Base-by-base conservation (phyloP, 2,797 vertebrate genomes). In the Ptychobarbus kaznakovi region DNA sequence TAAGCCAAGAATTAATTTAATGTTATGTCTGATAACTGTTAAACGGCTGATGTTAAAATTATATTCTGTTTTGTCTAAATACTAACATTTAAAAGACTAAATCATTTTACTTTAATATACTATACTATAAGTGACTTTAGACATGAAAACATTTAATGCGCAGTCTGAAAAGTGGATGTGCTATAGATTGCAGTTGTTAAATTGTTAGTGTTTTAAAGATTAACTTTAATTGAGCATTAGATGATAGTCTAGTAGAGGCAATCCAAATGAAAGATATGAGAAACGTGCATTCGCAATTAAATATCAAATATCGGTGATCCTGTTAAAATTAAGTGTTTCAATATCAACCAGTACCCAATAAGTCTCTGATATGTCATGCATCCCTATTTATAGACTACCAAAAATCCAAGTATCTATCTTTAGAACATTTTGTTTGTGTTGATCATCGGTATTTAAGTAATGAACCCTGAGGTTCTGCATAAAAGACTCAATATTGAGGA, bases 361-460 rank as follows among this genome's bases (percentile, higher is more conserved):
- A 25, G 53, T 3, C 16, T 18, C 25, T 61, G 6, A 49, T 72
- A 3, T 8, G n/a, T 18, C n/a, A 10, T 44, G 35, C 53, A 42
- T 25, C 22, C 2, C 53, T 16, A 25, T 35, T 61, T 58, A 38
- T 38, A 42, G 7, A 28, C 75, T 61, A 16, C 35, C 51, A 77
- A 4, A 58, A 58, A 58, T 40, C 51, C 12, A 18, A 13, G 11
- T 80, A 28, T 66, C 42, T 15, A 13, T 80, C 10, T 49, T 35
- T 3, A 66, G 35, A 3, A 42, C 35, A 11, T 61, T 61, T 56
- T 53, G 1, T 20, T 74, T 15, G 1, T 20, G 32, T 35, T 53
- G 32, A 51, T 76, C 18, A 61, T 61, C 6, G 1, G 13, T 85
- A 82, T 70, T 70, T 56, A 51, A 46, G 25, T 76, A 87, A 38